These are phyloP conservation scores for Dendrolimus kikuchii DNA, from an alignment of 1,140 invertebrate species.

Conservation along the genomic window DNA sequence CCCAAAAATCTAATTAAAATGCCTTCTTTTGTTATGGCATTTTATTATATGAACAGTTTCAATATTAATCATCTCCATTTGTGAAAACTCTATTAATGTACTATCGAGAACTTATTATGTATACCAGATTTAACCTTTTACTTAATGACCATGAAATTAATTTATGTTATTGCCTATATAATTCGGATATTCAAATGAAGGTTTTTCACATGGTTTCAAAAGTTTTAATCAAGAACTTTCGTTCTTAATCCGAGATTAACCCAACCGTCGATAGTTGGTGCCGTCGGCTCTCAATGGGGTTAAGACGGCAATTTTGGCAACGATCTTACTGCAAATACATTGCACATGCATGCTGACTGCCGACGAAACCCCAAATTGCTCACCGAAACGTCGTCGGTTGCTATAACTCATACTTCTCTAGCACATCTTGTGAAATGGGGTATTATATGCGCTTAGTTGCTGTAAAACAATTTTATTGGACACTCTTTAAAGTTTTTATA, in stretches of 20 bases:
- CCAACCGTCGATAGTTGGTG: slow-evolving; percentile 12
- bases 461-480: slow-evolving; percentile 15
- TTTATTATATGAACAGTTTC: too few relatives aligned
- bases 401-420: slow-evolving; percentile 55
- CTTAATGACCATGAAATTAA: too few relatives aligned
- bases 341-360: slow-evolving; percentile 30
- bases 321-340: slow-evolving; percentile 35
- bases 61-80: too few relatives aligned
- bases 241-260: slow-evolving; percentile 18
- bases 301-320: slow-evolving; percentile 60
- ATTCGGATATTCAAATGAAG: too few relatives aligned
- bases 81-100: too few relatives aligned
- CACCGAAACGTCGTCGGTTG: slow-evolving; percentile 39
- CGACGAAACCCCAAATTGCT: slow-evolving; percentile 61
- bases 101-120: too few relatives aligned
- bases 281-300: slow-evolving; percentile 26
- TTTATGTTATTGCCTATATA: too few relatives aligned
- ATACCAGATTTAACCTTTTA: too few relatives aligned
- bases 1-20: too few relatives aligned
- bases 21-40: too few relatives aligned
- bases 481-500: background rate
- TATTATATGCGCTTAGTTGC: slow-evolving; percentile 19
- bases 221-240: too few relatives aligned
- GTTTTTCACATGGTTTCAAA: too few relatives aligned
- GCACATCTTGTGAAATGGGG: slow-evolving; percentile 37